phyloP scores from a whole-genome alignment of 2,113 vertebrate species.

The Scomber japonicus region DNA sequence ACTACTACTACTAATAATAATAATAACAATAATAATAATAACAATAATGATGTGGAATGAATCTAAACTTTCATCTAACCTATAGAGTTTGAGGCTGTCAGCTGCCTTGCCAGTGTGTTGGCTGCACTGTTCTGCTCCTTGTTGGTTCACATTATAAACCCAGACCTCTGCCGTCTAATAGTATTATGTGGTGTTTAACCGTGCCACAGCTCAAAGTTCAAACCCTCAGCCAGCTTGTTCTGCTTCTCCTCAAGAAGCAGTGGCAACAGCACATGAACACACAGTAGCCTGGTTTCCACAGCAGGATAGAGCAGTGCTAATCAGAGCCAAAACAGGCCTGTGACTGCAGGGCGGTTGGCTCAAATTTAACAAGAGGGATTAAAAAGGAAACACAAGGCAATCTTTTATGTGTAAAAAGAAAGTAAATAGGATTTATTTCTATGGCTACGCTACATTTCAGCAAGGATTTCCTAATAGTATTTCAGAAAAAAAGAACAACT shows the following conservation, averaged over 20 bases:
- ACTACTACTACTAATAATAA: no score
- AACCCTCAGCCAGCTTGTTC: conserved; percentile 8
- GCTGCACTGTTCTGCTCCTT: background rate
- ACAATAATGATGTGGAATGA: no score
- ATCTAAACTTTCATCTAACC: background rate
- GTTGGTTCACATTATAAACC: conserved; percentile 24
- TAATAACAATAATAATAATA: no score
- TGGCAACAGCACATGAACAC: background rate
- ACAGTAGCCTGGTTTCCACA: conserved; percentile 19
- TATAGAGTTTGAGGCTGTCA: background rate
- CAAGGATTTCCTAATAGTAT: background rate
- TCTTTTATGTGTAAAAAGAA: conserved; percentile 26
- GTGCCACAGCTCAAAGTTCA: conserved; percentile 30
- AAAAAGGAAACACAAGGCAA: conserved; percentile 25
- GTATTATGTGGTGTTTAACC: conserved; percentile 34
- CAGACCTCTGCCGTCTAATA: conserved; percentile 41
- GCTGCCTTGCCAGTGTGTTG: background rate
- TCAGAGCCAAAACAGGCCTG: conserved; percentile 37
- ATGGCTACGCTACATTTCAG: conserved; percentile 3
- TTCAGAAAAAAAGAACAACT: background rate
- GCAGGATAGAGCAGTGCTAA: conserved; percentile 24
- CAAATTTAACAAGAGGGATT: conserved; percentile 47
- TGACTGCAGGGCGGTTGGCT: conserved; percentile 38
- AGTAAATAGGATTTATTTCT: conserved; percentile 47
- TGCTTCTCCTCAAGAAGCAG: conserved; percentile 44